These are phyloP conservation scores for Pitta sordida DNA, from an alignment of 2,113 vertebrate species.

Conservation along the genomic window DNA sequence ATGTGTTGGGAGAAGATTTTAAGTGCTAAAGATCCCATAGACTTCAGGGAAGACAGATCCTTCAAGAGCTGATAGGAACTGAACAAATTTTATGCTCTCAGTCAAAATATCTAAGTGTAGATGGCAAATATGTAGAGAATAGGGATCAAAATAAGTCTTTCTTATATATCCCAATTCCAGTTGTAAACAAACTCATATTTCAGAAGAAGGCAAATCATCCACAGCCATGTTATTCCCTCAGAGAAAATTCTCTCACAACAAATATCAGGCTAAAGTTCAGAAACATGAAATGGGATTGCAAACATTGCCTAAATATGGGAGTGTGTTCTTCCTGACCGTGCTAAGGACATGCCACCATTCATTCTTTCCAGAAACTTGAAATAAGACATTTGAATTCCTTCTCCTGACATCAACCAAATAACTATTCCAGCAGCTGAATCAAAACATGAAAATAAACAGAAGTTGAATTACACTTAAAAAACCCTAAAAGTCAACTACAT, in stretches of 20 bases:
- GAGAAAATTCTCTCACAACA: neutral
- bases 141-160: neutral
- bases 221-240: neutral
- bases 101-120: neutral
- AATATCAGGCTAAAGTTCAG: neutral
- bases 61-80: neutral
- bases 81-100: neutral
- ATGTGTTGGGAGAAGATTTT: constrained; percentile 25
- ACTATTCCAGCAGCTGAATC: neutral
- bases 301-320: neutral
- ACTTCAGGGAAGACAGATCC: neutral
- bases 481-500: neutral
- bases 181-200: neutral
- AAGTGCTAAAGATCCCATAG: neutral
- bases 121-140: neutral
- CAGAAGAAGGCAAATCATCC: neutral
- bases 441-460: neutral
- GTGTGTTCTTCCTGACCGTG: neutral
- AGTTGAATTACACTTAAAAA: neutral
- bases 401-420: neutral
- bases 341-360: neutral
- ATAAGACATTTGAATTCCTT: neutral
- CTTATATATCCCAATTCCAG: neutral
- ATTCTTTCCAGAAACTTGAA: neutral
- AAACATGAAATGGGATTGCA: neutral